A percentile compares a stretch with the other conserved stretches of the same genome.
Evolutionary conservation across 2,888 invertebrate species (phyloP).

Genomic region (Helleia helle): DNA sequence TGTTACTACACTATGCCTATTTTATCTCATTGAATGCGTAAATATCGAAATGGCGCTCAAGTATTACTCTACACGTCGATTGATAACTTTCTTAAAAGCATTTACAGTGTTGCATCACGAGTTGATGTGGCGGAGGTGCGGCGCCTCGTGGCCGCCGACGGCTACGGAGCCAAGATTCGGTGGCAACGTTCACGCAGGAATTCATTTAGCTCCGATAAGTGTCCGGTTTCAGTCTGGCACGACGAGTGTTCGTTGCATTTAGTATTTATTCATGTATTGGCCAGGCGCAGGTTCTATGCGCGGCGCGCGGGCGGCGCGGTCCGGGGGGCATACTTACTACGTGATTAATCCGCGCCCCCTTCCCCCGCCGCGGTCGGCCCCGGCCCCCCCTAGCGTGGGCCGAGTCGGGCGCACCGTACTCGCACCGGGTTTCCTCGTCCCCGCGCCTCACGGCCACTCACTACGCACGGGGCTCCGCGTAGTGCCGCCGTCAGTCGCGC

Average conservation of each 20-base stretch:
- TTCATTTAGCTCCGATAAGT: slow-evolving; percentile 62
- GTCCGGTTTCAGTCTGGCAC: slow-evolving; percentile 72
- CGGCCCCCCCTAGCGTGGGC: slow-evolving; percentile 37
- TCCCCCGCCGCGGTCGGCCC: slow-evolving; percentile 32
- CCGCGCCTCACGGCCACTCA: slow-evolving; percentile 74
- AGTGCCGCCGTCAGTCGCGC: slow-evolving; percentile 66
- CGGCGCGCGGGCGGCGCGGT: slow-evolving; percentile 37
- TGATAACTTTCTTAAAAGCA: slow-evolving; percentile 36
- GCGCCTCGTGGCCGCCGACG: slow-evolving; percentile 24
- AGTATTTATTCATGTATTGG: slow-evolving; percentile 69
- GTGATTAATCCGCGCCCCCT: slow-evolving; percentile 68
- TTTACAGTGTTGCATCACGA: slow-evolving; percentile 45
- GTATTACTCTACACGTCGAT: slow-evolving; percentile 26
- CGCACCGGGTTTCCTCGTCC: slow-evolving; percentile 73
- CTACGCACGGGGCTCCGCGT: slow-evolving; percentile 67
- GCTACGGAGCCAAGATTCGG: slow-evolving; percentile 37
- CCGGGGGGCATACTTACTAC: slow-evolving; percentile 69
- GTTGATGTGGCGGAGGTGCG: slow-evolving; percentile 24
- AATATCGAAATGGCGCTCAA: too few species aligned
- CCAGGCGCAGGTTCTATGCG: slow-evolving; percentile 59
- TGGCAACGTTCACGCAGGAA: slow-evolving; percentile 63
- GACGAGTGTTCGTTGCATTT: slow-evolving; percentile 43
- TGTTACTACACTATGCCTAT: too few species aligned
- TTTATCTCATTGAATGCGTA: too few species aligned
- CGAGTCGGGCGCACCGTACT: slow-evolving; percentile 60